Base-by-base conservation (phyloP, 2,113 vertebrate species). In the Meriones unguiculatus region DNA sequence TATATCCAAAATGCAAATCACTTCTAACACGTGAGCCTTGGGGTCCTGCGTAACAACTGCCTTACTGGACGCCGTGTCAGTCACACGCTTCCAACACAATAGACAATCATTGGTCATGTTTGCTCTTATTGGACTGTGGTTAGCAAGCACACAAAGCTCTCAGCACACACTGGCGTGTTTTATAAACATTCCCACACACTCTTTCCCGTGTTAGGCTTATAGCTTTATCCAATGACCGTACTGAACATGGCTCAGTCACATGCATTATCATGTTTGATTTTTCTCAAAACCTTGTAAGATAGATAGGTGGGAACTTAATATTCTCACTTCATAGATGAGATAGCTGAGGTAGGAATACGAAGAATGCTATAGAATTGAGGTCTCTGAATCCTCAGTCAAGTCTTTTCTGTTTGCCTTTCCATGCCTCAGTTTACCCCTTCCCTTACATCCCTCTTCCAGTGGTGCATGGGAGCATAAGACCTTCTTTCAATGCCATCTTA, bases 41-140 rank as follows among this genome's bases (percentile, higher is more conserved):
- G 72, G 85, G 72, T 46, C 15, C 69, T n/a, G 12, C 13, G 4
- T 88, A 84, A 38, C 62, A 80, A 82, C 57, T 80, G 54, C 80
- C 65, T 76, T 46, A 35, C 12, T 69, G 46, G 54, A 35, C 46
- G 30, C 41, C 64, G 0, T 87, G 30, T 22, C 38, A 46, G 38
- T 52, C 59, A n/a, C 41, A 1, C 41, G 54, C 30, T 62, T 86
- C 80, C 59, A 57, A 64, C n/a, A 50, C 32, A 46, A 87, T 18
- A 70, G 77, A 65, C 20, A 95, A 67, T 30, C 41, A 89, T 70
- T 76, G 95, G 82, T 96, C 35, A 72, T 7, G 65, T n/a, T 81
- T 46, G 54, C 14, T 70, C 76, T 24, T 87, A 46, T 15, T 52
- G 30, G 84, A 20, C 54, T 62, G n/a, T 59, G 76, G 65, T 52